phyloP scores from a whole-genome alignment of 2,113 vertebrate genomes.

The Paraplagusia blochii region DNA sequence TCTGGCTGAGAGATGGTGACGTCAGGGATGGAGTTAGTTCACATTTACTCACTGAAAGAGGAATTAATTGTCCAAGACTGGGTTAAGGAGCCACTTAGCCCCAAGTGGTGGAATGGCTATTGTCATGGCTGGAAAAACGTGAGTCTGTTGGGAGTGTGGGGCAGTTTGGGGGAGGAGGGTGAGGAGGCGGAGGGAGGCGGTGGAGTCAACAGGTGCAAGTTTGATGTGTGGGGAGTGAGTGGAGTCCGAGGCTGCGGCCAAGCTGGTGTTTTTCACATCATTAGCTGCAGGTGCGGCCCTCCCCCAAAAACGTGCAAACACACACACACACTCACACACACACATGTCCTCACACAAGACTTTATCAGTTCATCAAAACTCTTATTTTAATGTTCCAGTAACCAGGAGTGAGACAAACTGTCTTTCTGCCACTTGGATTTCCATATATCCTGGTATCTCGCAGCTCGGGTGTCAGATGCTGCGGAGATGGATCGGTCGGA shows the following conservation, averaged over 20 bases:
- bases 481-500: conserved; percentile 71
- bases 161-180: background rate
- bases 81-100: conserved; percentile 58
- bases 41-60: conserved; percentile 14
- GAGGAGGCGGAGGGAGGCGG: conserved; percentile 11
- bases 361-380: no score
- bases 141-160: conserved; percentile 9
- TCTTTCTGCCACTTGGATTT: conserved; percentile 44
- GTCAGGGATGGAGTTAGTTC: conserved; percentile 12
- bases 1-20: conserved; percentile 13
- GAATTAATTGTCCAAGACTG: conserved; percentile 41
- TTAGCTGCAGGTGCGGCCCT: conserved; percentile 70
- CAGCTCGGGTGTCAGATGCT: conserved; percentile 62
- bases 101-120: conserved; percentile 25
- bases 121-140: conserved; percentile 20
- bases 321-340: conserved; percentile 14
- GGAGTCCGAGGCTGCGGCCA: conserved; percentile 22
- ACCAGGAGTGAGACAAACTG: conserved; percentile 33
- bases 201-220: conserved; percentile 59
- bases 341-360: background rate
- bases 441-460: conserved; percentile 36
- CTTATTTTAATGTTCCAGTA: background rate
- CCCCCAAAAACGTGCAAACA: conserved; percentile 38
- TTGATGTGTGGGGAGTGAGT: conserved; percentile 47
- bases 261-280: conserved; percentile 55